Evolutionary conservation across 1,140 invertebrate genomes (phyloP).

Genomic region (Antheraea pernyi): DNA sequence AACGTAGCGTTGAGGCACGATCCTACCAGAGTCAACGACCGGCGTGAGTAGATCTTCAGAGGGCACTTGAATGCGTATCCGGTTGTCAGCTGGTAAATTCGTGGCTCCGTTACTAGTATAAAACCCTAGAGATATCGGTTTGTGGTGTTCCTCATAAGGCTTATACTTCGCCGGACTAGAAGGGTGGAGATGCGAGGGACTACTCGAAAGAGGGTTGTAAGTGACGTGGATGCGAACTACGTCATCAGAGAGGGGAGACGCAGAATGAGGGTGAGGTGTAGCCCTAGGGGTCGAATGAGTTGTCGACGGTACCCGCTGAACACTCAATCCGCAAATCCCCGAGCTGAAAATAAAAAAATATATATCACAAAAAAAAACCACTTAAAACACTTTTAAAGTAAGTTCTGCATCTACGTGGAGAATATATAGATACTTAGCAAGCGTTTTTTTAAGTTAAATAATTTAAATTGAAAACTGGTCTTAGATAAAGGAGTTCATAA

Average conservation of each 20-base stretch:
- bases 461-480: no score
- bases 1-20: conserved; percentile 57
- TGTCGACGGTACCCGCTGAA: conserved; percentile 72
- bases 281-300: conserved; percentile 83
- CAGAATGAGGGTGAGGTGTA: conserved; percentile 80
- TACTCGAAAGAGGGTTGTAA: conserved; percentile 77
- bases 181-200: conserved; percentile 78
- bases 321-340: conserved; percentile 69
- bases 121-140: conserved; percentile 57
- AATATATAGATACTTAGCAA: background rate
- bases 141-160: conserved; percentile 52
- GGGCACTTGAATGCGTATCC: conserved; percentile 84
- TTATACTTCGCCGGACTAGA: conserved; percentile 54
- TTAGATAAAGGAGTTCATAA: no score
- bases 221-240: conserved; percentile 88
- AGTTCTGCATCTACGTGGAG: background rate
- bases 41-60: conserved; percentile 85
- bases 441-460: no score
- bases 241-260: conserved; percentile 80
- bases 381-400: no score
- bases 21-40: conserved; percentile 82
- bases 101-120: conserved; percentile 55
- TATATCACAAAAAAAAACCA: background rate
- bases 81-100: conserved; percentile 79
- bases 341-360: conserved; percentile 58